These are phyloP conservation scores for Scaptomyza parva DNA, from an alignment of 2,888 invertebrate genomes.

Conservation along the genomic window DNA sequence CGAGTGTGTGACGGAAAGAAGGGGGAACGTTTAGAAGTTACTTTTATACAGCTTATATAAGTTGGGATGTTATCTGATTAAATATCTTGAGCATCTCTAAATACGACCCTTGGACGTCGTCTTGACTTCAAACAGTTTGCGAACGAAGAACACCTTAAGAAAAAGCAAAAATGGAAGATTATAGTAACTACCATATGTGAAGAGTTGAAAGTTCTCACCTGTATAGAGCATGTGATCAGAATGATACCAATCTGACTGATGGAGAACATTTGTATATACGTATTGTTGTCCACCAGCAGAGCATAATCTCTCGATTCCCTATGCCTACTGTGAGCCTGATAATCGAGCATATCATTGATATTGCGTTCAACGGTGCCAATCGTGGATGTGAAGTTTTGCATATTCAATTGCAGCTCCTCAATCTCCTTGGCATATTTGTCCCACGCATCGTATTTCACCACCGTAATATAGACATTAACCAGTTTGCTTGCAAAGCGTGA, in stretches of 20 bases:
- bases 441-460: slow-evolving; percentile 97
- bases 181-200: no score
- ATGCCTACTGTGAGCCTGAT: slow-evolving; percentile 92
- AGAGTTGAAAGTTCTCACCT: slow-evolving; percentile 85
- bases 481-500: slow-evolving; percentile 95
- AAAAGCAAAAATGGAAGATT: neutral
- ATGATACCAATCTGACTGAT: slow-evolving; percentile 94
- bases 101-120: slow-evolving; percentile 86
- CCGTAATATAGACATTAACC: slow-evolving; percentile 95
- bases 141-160: slow-evolving; percentile 93
- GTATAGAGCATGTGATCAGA: slow-evolving; percentile 90
- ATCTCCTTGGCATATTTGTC: slow-evolving; percentile 95
- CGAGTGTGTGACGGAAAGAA: slow-evolving; percentile 11
- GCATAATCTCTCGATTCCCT: slow-evolving; percentile 93
- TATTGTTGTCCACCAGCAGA: slow-evolving; percentile 91
- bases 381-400: slow-evolving; percentile 93
- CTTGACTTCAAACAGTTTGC: slow-evolving; percentile 94
- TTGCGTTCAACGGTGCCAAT: slow-evolving; percentile 92
- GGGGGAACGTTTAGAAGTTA: slow-evolving; percentile 20
- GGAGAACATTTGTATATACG: slow-evolving; percentile 96
- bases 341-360: slow-evolving; percentile 93
- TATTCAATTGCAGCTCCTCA: slow-evolving; percentile 93
- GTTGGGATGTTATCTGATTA: neutral
- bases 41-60: slow-evolving; percentile 28
- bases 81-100: slow-evolving; percentile 48